Evolutionary conservation across 2,888 invertebrate genomes (phyloP), one percentile per base, ranked within the genome.

Genomic region (Pterobdella sp.): DNA sequence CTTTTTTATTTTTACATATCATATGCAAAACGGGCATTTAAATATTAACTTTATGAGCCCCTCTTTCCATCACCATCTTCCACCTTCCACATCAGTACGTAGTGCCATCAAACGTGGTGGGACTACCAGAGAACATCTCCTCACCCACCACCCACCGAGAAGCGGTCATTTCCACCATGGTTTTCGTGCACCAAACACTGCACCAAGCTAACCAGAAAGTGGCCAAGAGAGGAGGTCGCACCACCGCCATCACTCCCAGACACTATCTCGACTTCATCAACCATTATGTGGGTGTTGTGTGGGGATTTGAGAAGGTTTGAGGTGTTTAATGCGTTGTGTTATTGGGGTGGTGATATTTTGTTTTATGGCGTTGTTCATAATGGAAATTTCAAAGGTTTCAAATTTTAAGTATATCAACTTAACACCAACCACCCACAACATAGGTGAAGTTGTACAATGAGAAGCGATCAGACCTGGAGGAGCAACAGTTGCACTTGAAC

Each of bases 261-360:
- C 97, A 98, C 85, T 99, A 95, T 85, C 86, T 99, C 74, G 98
- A 99, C 86, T 98, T 98, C 82, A 99, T 99, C 81, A 93, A 95
- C 84, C 98, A 99, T 86, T 97, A 96, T 87, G 97, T 85, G 79
- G 82, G 84, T 80, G 29, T 32, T 63, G 36, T 0, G 34, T 34
- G 60, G 7, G n/a, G n/a, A n/a, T n/a, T n/a, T n/a, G n/a, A n/a
- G n/a, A n/a, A n/a, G n/a, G 7, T 18, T 42, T 42, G 42, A 7
- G 7, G 42, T 42, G 7, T 63, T 7, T 63, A 29, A 14, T 10
- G n/a, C 31, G 7, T 4, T 63, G 7, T 63, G 32, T 70, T 63
- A 32, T 52, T 31, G 26, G 26, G 26, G 7, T 7, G 4, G 22
- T 70, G 4, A 32, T 60, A 26, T 18, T 29, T 70, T 70, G 14